phyloP scores from a whole-genome alignment of 2,113 vertebrate genomes.

The Colaptes auratus region DNA sequence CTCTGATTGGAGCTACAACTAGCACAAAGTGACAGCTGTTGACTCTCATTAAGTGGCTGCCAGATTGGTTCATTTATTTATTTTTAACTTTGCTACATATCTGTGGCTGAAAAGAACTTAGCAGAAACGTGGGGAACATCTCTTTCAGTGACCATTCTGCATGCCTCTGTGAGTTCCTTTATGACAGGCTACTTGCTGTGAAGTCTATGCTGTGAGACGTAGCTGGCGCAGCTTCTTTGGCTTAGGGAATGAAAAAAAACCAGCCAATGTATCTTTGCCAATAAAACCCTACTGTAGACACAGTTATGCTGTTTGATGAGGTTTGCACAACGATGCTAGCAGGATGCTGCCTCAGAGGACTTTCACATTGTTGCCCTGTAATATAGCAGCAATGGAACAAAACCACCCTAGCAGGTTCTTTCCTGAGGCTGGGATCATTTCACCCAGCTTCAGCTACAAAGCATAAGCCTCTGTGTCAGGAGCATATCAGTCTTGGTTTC shows the following conservation, averaged over 20 bases:
- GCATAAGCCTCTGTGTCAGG: not conserved
- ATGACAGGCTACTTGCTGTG: not conserved
- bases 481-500: not conserved
- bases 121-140: not conserved
- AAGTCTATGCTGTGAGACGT: conserved; percentile 2
- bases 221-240: conserved; percentile 12
- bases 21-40: conserved; percentile 59
- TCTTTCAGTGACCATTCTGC: not conserved
- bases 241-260: not conserved
- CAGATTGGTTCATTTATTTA: not conserved
- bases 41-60: not conserved
- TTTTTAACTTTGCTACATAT: conserved; percentile 7
- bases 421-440: not conserved
- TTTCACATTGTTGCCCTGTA: not conserved
- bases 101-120: not conserved
- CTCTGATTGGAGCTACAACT: conserved; percentile 23
- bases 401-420: not conserved
- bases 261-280: not conserved
- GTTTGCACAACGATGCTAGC: conserved; percentile 4
- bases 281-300: conserved; percentile 8
- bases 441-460: not conserved
- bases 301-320: not conserved
- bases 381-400: not conserved
- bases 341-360: not conserved
- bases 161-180: not conserved